These are phyloP conservation scores for Darevskia mixta DNA, from an alignment of 2,797 vertebrate species.

Conservation along the genomic window DNA sequence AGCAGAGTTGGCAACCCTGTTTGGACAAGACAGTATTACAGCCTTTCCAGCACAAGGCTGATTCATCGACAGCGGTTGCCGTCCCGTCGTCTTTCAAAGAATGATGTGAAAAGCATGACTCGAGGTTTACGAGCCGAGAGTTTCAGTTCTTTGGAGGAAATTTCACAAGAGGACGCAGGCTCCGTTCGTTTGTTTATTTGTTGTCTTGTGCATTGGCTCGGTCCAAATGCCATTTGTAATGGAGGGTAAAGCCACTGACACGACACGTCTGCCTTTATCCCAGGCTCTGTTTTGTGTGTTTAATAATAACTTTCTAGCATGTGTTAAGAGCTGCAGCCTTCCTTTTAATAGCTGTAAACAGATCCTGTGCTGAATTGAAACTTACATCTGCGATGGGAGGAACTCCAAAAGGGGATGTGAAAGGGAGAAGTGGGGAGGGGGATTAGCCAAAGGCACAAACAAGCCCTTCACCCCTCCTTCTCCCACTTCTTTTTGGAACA, in stretches of 20 bases:
- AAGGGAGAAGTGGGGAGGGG: conserved; percentile 37
- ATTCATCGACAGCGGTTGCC: background rate
- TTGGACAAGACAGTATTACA: background rate
- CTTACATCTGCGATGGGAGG: conserved; percentile 46
- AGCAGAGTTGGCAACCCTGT: background rate
- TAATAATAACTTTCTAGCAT: conserved; percentile 20
- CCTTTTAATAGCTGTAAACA: conserved; percentile 24
- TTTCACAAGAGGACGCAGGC: background rate
- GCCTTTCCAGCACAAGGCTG: background rate
- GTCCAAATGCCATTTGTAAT: background rate
- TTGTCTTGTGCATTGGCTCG: background rate
- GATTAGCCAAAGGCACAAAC: conserved; percentile 28
- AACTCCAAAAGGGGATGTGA: conserved; percentile 41
- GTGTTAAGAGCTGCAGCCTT: conserved; percentile 22
- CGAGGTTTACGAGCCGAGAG: background rate
- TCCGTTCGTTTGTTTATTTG: background rate
- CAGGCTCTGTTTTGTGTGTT: background rate
- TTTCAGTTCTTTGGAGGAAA: conserved; percentile 1
- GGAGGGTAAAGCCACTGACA: background rate
- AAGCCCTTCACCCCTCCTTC: background rate
- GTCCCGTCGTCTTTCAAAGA: background rate
- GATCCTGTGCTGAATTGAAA: conserved; percentile 20
- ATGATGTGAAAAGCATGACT: background rate
- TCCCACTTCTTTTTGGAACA: background rate
- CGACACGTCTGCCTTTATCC: background rate